Base-by-base conservation (phyloP, 2,797 vertebrate genomes). In the Bothrops alternatus region DNA sequence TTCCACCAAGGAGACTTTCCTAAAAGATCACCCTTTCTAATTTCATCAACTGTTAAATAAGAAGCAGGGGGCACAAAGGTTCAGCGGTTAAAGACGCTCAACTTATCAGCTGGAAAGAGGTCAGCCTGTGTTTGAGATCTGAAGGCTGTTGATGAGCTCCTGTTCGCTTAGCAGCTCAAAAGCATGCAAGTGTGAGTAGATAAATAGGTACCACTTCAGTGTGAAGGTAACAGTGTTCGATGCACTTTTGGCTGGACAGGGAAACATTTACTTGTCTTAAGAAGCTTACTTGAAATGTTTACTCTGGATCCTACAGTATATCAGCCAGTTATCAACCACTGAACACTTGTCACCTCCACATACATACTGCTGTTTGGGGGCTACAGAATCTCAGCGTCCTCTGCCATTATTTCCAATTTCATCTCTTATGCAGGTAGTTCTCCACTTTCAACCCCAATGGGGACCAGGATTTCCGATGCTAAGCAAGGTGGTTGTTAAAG, bases 401-500 rank as follows among this genome's bases (percentile, higher is more conserved):
- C 91, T 0, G 0, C 57, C 90, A 69, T 56, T 47, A 91, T 94
- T 95, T 94, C 92, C 94, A 73, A 2, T 73, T 96, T 94, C 25
- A 90, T 57, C 63, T 65, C 92, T 65, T 16, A 69, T 69, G 11
- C 60, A 26, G 60, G 3, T 26, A 25, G 25, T 61, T 10, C 60
- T 61, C 25, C 3, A 61, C 8, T 26, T 61, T 26, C 60, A 61
- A 26, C 25, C 8, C 25, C 8, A 61, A 61, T 11, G 25, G 25
- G 60, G 60, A 61, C 60, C 60, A 26, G 60, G 25, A 61, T 61
- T 61, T 26, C 57, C 3, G 0, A 8, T 26, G 60, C 60, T 26
- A 26, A 61, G 25, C 25, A 61, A 61, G 25, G 25, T 26, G 25
- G 60, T 26, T 61, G 60, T 26, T 61, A 61, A 61, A 61, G 60